These are phyloP conservation scores for Cromileptes altivelis DNA, from an alignment of 2,113 vertebrate genomes.

Conservation along the genomic window DNA sequence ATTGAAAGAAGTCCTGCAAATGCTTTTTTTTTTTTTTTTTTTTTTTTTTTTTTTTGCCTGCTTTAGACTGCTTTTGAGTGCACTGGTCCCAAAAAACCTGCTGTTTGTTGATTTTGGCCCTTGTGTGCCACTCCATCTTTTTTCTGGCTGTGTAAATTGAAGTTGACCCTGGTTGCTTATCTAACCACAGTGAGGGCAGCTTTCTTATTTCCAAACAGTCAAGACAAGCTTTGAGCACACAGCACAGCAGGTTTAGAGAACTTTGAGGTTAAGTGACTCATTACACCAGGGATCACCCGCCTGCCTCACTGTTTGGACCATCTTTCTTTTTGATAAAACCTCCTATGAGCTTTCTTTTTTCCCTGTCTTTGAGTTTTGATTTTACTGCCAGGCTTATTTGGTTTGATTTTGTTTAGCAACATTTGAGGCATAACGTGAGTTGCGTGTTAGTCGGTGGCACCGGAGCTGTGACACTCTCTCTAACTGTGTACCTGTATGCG, in stretches of 20 bases:
- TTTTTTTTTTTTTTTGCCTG: neutral
- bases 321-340: neutral
- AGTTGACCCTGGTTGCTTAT: neutral
- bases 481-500: neutral
- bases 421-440: neutral
- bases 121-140: neutral
- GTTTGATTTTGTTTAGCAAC: slow-evolving; percentile 34
- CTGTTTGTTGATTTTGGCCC: neutral
- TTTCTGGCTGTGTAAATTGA: neutral
- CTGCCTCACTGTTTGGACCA: neutral
- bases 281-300: slow-evolving; percentile 4
- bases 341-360: neutral
- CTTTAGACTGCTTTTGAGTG: neutral
- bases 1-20: neutral
- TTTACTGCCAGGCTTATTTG: slow-evolving; percentile 52
- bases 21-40: neutral
- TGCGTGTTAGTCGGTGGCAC: slow-evolving; percentile 10
- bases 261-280: neutral
- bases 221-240: neutral
- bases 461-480: slow-evolving; percentile 2
- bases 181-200: neutral
- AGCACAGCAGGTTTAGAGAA: neutral
- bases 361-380: slow-evolving; percentile 38
- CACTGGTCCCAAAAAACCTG: neutral
- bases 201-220: neutral